These are phyloP conservation scores for Platysteira castanea DNA, from an alignment of 2,113 vertebrate genomes.

Conservation along the genomic window DNA sequence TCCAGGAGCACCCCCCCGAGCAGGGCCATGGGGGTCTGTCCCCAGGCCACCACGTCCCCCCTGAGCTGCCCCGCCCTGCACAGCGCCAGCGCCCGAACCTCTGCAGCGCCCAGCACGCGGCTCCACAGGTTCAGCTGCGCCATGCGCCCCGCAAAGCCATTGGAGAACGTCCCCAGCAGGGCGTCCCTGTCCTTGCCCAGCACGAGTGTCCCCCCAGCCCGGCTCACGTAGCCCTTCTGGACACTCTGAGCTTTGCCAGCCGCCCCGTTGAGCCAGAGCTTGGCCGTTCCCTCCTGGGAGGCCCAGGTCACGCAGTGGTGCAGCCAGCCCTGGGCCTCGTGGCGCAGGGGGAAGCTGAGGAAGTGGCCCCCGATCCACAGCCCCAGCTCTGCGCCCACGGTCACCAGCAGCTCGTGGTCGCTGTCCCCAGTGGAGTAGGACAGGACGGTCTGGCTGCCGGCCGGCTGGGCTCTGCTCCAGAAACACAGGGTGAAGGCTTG, in stretches of 20 bases:
- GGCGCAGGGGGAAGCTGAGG: conserved; percentile 71
- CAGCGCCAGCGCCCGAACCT: conserved; percentile 70
- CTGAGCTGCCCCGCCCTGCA: conserved; percentile 45
- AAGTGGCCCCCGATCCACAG: conserved; percentile 76
- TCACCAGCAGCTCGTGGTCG: conserved; percentile 77
- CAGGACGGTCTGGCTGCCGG: conserved; percentile 67
- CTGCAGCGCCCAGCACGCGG: conserved; percentile 60
- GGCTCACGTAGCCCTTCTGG: conserved; percentile 59
- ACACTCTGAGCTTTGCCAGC: conserved; percentile 62
- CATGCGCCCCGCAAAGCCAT: conserved; percentile 75
- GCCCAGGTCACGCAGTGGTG: conserved; percentile 81
- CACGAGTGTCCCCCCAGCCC: conserved; percentile 63
- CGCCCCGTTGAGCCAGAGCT: conserved; percentile 76
- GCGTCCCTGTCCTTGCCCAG: conserved; percentile 79
- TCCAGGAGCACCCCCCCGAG: conserved; percentile 80
- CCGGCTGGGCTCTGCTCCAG: conserved; percentile 46
- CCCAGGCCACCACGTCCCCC: conserved; percentile 81
- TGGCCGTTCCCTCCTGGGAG: conserved; percentile 62
- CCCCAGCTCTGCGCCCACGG: conserved; percentile 64
- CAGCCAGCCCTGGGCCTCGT: conserved; percentile 62
- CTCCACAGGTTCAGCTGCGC: conserved; percentile 79
- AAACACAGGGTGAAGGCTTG: conserved; percentile 78
- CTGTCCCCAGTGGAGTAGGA: conserved; percentile 73
- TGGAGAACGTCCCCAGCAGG: conserved; percentile 72
- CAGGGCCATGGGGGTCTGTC: conserved; percentile 69